Percentiles rank a stretch among this genome's conserved stretches.
phyloP scores from a whole-genome alignment of 2,797 vertebrate genomes.

The Sphaeramia orbicularis region DNA sequence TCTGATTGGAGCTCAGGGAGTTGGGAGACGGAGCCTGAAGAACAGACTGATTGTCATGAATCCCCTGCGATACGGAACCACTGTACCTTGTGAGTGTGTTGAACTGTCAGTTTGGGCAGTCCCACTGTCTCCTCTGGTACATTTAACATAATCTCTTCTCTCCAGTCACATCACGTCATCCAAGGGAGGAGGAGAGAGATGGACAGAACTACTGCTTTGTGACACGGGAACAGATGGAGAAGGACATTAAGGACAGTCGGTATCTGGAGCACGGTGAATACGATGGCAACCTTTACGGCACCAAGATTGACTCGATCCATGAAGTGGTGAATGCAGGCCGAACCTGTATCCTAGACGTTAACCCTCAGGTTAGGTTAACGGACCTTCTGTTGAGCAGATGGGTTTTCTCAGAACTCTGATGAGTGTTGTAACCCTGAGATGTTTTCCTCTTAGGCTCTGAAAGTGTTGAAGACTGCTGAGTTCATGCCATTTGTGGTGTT shows the following conservation, averaged over 20 bases:
- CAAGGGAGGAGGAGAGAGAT: constrained; percentile 95
- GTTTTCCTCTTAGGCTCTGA: constrained; percentile 89
- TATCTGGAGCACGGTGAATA: constrained; percentile 98
- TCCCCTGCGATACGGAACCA: constrained; percentile 94
- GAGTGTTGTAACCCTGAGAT: constrained; percentile 1
- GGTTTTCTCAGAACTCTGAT: neutral
- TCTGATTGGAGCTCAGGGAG: constrained; percentile 97
- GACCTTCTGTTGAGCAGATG: neutral
- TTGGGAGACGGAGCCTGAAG: constrained; percentile 97
- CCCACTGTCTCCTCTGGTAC: neutral
- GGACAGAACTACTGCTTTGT: constrained; percentile 96
- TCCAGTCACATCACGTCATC: constrained; percentile 93
- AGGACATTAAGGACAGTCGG: constrained; percentile 92
- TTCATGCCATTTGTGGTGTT: constrained; percentile 99
- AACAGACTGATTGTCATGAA: constrained; percentile 96
- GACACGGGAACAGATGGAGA: constrained; percentile 92
- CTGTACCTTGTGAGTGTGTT: constrained; percentile 95
- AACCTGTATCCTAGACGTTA: constrained; percentile 98
- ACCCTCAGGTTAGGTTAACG: constrained; percentile 90
- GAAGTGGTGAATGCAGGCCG: constrained; percentile 92
- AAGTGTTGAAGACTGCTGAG: constrained; percentile 95
- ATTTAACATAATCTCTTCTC: constrained; percentile 15
- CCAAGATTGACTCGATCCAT: constrained; percentile 97
- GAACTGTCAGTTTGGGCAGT: neutral
- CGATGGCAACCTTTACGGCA: constrained; percentile 97